Conservation (phyloP, 64 coral and sea anemone genomes). For the Pocillopora damicornis region DNA sequence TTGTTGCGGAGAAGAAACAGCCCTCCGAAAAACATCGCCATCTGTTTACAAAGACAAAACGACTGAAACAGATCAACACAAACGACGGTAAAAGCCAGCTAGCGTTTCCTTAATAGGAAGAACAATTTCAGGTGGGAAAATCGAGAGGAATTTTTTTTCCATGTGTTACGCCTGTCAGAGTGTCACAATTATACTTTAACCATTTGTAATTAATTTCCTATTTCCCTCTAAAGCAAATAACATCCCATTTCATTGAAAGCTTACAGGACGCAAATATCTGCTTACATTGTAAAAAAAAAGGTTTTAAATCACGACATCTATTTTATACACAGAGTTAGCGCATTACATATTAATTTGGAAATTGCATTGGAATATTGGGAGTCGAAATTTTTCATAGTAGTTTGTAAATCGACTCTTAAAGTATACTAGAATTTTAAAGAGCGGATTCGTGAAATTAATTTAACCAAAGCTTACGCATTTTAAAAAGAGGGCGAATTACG, state of each 20-base stretch:
- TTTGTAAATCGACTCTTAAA: no score
- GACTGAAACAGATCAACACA: not conserved
- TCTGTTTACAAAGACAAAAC: slow-evolving; percentile 2
- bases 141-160: not conserved
- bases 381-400: no score
- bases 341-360: no score
- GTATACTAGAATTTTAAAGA: no score
- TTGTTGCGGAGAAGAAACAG: not conserved
- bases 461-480: no score
- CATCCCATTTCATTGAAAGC: not conserved
- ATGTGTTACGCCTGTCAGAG: not conserved
- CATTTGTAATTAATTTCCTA: not conserved
- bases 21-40: not conserved
- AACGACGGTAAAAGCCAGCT: not conserved
- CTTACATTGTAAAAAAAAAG: not conserved
- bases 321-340: no score
- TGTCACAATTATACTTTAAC: not conserved
- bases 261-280: slow-evolving; percentile 10
- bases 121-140: not conserved
- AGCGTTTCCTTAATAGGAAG: not conserved
- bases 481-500: no score
- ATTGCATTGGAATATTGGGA: no score
- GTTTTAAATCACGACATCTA: no score
- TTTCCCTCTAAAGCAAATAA: slow-evolving; percentile 6
- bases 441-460: no score